These are phyloP conservation scores for Eospalax fontanierii DNA, from an alignment of 2,797 vertebrate genomes.

Conservation along the genomic window DNA sequence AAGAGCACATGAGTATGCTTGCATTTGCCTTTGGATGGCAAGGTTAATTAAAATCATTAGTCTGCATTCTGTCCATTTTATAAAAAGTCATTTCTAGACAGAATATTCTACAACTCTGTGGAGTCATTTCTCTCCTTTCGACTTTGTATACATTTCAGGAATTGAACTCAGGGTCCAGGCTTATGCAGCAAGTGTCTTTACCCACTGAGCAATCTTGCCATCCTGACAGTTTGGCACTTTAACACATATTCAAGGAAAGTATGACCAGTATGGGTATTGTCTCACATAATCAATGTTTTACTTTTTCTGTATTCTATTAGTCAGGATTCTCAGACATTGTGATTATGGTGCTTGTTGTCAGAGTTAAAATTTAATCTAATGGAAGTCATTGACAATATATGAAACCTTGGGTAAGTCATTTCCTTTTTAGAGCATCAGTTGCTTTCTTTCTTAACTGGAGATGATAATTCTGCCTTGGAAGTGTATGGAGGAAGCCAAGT, in stretches of 20 bases:
- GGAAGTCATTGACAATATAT: background rate
- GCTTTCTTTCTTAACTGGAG: constrained; percentile 9
- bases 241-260: background rate
- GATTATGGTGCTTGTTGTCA: background rate
- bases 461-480: background rate
- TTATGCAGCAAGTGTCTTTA: too few species aligned
- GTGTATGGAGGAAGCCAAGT: background rate
- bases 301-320: background rate
- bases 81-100: too few species aligned
- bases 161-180: too few species aligned
- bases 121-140: too few species aligned
- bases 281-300: background rate
- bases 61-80: too few species aligned
- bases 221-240: too few species aligned
- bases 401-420: background rate
- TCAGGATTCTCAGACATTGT: background rate
- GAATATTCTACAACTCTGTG: too few species aligned
- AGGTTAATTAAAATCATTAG: too few species aligned
- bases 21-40: too few species aligned
- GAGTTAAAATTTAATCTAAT: constrained; percentile 18
- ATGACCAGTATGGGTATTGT: background rate
- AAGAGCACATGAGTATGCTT: too few species aligned
- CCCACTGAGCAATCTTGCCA: too few species aligned
- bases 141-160: too few species aligned
- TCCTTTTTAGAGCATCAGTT: background rate